Base-by-base conservation (phyloP, 2,797 vertebrate species). In the Emydoidea blandingii region DNA sequence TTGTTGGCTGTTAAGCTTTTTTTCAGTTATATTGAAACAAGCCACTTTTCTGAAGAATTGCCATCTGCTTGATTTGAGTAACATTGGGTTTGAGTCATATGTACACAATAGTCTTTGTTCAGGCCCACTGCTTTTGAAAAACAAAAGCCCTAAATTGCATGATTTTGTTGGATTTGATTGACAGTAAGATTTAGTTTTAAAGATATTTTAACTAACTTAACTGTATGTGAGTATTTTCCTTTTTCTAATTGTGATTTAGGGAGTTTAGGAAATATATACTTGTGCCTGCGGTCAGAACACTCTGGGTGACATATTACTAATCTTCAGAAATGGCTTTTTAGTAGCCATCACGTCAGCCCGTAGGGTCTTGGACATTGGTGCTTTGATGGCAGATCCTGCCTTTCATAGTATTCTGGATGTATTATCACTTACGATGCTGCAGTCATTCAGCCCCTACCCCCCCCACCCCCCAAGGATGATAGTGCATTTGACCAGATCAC, bases 31-130 rank as follows among this genome's bases (percentile, higher is more conserved):
- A 47, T 74, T 92, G 72, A 93, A 93, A 76, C 57, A 81, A 89
- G 83, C 86, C 85, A 87, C 83, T 95, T 94, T 74, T 93, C 11
- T 85, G 90, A 96, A 95, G 95, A 95, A 56, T 52, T 96, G 79
- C 87, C 89, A 79, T 94, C 82, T 93, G 54, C 78, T 94, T 94
- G 85, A 44, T 84, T 95, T 96, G 86, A 97, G 1, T 92, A 94
- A 93, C 54, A 10, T 19, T 47, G 85, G 31, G 90, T 85, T 85
- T 94, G 47, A 95, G 83, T 95, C 91, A 65, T 57, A 59, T 85
- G 31, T 95, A 65, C 62, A 29, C 5, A 0, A 74, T 14, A 44
- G 52, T 57, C 76, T 88, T 96, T 95, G 37, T 91, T 25, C 88
- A 50, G 47, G 91, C 72, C 47, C n/a, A 65, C 53, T 84, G 92